Base-by-base conservation (phyloP, 2,113 vertebrate species). In the Neogale vison region DNA sequence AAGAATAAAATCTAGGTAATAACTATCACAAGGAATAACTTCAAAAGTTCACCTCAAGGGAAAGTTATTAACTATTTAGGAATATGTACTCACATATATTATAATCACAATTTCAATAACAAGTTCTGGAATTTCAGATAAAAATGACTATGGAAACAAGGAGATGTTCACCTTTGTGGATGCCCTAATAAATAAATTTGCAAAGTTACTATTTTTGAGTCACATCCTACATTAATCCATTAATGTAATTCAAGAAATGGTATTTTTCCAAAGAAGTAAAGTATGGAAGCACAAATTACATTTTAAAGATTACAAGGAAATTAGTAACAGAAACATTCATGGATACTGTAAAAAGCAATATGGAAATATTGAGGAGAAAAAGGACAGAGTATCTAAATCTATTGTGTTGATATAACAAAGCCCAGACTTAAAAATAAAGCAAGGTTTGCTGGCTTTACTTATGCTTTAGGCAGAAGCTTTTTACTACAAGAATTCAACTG, bases 391-490 rank as follows among this genome's bases (percentile, higher is more conserved):
- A 96, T 83, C 93, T 90, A 90, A 96, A 88, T 80, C 97, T 93
- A 96, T 98, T 98, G 97, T 97, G 79, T 91, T 96, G 82, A 95
- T 96, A 21, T 96, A 97, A 97, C 97, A 97, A 98, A 97, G 61
- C 57, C 97, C 97, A 96, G 90, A 96, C 95, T 97, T 96, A 88
- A 98, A 97, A 98, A 79, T 55, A 34, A 7, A 97, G 55, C 72
- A 98, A 96, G 71, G 93, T 98, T 98, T 97, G 88, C 96, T 98
- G 98, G 98, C 89, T 98, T 92, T 34, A 14, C 98, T 98, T 98
- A 97, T 90, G 76, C 97, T 98, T 97, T 88, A 96, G 96, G 98
- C 98, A 98, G 98, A 98, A 96, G 97, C 79, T 98, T 98, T 98
- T 98, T 98, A 98, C 97, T 98, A 96, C 52, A 26, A 97, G 95